phyloP scores from a whole-genome alignment of 92 coral and sea anemone species.

The Heteractis magnifica region DNA sequence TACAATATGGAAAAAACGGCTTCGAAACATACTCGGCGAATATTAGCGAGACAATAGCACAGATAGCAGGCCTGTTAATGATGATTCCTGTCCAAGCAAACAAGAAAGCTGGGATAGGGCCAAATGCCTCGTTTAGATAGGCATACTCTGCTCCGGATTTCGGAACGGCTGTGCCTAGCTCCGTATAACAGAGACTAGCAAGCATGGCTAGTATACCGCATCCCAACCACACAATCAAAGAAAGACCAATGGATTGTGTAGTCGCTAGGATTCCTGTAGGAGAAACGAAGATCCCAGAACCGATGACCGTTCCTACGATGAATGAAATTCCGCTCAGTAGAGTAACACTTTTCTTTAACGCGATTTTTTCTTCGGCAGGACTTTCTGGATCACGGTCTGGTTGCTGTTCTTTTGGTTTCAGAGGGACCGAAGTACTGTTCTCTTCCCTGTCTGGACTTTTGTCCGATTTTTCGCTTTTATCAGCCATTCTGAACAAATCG shows the following conservation, averaged over 20 bases:
- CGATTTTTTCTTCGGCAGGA: slow-evolving; percentile 1
- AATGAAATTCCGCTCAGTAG: slow-evolving; percentile 56
- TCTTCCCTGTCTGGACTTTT: not conserved
- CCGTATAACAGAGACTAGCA: slow-evolving; percentile 77
- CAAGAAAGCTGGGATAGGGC: slow-evolving; percentile 65
- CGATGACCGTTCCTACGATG: slow-evolving; percentile 84
- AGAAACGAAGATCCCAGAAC: slow-evolving; percentile 82
- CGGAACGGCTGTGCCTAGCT: slow-evolving; percentile 70
- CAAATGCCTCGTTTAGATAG: slow-evolving; percentile 69
- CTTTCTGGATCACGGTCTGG: slow-evolving; percentile 9
- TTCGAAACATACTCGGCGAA: slow-evolving; percentile 75
- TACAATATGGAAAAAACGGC: slow-evolving; percentile 72
- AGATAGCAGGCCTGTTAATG: slow-evolving; percentile 67
- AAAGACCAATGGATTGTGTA: slow-evolving; percentile 63
- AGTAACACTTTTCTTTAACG: slow-evolving; percentile 53
- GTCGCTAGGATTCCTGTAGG: slow-evolving; percentile 68
- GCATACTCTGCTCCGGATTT: slow-evolving; percentile 82
- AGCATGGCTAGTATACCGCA: slow-evolving; percentile 76
- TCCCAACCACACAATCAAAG: slow-evolving; percentile 72
- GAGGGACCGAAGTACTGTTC: slow-evolving; percentile 5
- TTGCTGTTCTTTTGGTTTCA: slow-evolving; percentile 16
- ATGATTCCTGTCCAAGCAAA: slow-evolving; percentile 78
- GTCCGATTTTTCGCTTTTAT: slow-evolving; percentile 16
- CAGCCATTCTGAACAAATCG: slow-evolving; percentile 20
- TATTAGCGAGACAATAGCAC: slow-evolving; percentile 71